A percentile compares a stretch with the other conserved stretches of the same genome.
phyloP scores from a whole-genome alignment of 2,888 invertebrate species.

The Psococerastis gibbosa region DNA sequence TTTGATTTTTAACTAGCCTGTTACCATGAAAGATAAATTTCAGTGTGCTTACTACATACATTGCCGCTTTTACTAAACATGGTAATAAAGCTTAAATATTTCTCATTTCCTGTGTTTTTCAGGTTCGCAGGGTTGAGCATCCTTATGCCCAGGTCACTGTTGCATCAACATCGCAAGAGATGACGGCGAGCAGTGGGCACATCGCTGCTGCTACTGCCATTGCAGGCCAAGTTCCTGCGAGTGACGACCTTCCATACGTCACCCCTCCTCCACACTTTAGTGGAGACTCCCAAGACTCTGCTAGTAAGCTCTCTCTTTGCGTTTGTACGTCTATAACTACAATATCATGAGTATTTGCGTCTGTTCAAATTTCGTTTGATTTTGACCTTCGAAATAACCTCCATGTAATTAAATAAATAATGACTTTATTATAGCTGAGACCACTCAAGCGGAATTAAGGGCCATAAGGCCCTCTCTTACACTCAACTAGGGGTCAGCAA shows the following conservation, averaged over 20 bases:
- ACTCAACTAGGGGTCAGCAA: no score
- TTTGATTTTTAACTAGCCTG: no score
- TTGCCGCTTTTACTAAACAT: no score
- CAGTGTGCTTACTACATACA: no score
- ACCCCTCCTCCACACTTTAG: slow-evolving; percentile 75
- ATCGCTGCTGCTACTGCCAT: slow-evolving; percentile 78
- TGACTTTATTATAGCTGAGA: no score
- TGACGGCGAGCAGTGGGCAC: slow-evolving; percentile 29
- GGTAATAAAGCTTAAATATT: slow-evolving; percentile 23
- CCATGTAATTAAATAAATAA: no score
- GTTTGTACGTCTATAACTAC: neutral
- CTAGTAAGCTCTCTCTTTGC: slow-evolving; percentile 36
- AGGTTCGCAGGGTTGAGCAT: slow-evolving; percentile 22
- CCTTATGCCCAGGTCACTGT: slow-evolving; percentile 23
- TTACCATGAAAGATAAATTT: no score
- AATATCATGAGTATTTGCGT: no score
- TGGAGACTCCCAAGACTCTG: slow-evolving; percentile 78
- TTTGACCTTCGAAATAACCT: no score
- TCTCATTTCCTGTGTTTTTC: slow-evolving; percentile 17
- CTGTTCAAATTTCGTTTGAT: no score
- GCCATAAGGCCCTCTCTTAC: no score
- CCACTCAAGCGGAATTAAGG: no score
- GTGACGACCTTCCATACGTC: slow-evolving; percentile 76
- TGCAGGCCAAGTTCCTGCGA: slow-evolving; percentile 67
- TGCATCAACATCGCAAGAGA: neutral